A percentile compares a stretch with the other conserved stretches of the same genome.
Conservation (phyloP, 1,140 invertebrate species). For the Ectropis grisescens region DNA sequence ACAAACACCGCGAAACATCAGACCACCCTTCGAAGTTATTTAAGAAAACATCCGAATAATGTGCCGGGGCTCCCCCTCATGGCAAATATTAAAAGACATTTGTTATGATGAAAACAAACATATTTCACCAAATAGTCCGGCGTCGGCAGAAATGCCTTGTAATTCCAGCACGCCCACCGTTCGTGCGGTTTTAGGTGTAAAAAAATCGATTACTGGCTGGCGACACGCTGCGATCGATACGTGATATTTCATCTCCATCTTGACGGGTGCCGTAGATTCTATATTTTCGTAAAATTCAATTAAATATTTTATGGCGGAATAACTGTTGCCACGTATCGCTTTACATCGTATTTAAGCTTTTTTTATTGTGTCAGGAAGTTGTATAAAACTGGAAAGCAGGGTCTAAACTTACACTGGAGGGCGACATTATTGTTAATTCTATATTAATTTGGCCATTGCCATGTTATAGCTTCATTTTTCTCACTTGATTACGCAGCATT, state of each 20-base stretch:
- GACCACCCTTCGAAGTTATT: slow-evolving; percentile 45
- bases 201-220: slow-evolving; percentile 65
- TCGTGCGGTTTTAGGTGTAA: slow-evolving; percentile 67
- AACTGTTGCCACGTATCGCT: slow-evolving; percentile 43
- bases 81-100: slow-evolving; percentile 33
- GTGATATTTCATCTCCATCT: slow-evolving; percentile 54
- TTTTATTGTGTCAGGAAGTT: slow-evolving; percentile 24
- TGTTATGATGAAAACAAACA: slow-evolving; percentile 57
- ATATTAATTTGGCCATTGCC: no score
- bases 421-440: no score
- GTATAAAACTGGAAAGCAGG: background rate
- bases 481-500: no score
- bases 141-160: slow-evolving; percentile 57
- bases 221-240: slow-evolving; percentile 64
- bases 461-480: no score
- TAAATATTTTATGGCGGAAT: slow-evolving; percentile 47
- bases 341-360: slow-evolving; percentile 41
- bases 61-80: slow-evolving; percentile 22
- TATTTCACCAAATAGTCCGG: slow-evolving; percentile 52
- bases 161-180: slow-evolving; percentile 52
- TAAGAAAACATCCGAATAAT: slow-evolving; percentile 34
- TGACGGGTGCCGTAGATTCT: slow-evolving; percentile 48
- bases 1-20: slow-evolving; percentile 19
- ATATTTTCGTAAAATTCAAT: slow-evolving; percentile 62
- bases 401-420: no score